Conservation (phyloP, 1,140 invertebrate genomes). For the Heterodera schachtii region DNA sequence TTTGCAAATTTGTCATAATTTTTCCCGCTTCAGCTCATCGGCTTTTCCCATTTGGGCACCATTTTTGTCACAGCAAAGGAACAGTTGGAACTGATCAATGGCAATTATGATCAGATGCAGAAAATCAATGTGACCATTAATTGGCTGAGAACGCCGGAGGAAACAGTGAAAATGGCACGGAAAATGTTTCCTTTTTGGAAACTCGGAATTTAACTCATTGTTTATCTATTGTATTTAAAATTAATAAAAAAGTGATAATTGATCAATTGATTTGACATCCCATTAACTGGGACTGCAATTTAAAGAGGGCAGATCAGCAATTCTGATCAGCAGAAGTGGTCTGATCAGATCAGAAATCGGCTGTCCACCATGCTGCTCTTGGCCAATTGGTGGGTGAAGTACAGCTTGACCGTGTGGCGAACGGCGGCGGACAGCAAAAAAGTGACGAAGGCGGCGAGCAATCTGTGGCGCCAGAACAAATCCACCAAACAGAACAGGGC, state of each 20-base stretch:
- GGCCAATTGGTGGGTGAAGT: conserved; percentile 54
- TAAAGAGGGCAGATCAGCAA: no score
- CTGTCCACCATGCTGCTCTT: conserved; percentile 56
- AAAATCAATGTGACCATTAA: not conserved
- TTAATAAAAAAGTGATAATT: no score
- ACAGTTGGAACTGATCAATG: conserved; percentile 20
- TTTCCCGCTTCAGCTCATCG: not conserved
- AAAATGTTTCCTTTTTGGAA: not conserved
- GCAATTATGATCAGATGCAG: conserved; percentile 3
- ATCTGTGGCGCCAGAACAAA: conserved; percentile 67
- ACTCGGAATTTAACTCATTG: no score
- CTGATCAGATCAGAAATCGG: conserved; percentile 49
- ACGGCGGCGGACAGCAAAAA: conserved; percentile 41
- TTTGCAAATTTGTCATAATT: no score
- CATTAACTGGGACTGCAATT: no score
- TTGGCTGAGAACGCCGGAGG: not conserved
- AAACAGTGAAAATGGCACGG: not conserved
- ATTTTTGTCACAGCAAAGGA: conserved; percentile 14
- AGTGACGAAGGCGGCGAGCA: conserved; percentile 41
- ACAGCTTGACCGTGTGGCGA: conserved; percentile 37
- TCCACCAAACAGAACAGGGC: conserved; percentile 75
- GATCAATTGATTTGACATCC: no score
- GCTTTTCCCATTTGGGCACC: conserved; percentile 18
- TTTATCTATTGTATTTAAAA: no score
- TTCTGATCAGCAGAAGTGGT: no score